Conservation (phyloP, 2,113 vertebrate genomes). For the Halcyon senegalensis region DNA sequence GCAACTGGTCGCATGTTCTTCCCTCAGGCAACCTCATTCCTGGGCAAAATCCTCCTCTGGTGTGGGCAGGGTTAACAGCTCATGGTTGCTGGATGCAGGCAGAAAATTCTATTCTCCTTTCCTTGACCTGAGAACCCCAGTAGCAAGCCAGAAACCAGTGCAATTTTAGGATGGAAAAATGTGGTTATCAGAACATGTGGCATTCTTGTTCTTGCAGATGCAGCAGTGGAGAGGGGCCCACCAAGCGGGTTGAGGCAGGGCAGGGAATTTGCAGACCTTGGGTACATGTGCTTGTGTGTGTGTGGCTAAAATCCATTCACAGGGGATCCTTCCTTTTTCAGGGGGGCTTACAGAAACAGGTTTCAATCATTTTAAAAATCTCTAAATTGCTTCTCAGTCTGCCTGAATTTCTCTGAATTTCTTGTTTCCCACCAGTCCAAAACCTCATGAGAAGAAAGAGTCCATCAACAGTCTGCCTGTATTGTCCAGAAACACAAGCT, state of each 20-base stretch:
- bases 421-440: not conserved
- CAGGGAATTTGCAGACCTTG: rapidly evolving
- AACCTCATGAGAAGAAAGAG: not conserved
- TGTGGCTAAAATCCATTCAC: not conserved
- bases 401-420: not conserved
- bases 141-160: not conserved
- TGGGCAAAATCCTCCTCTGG: not conserved
- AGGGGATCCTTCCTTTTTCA: not conserved
- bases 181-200: rapidly evolving
- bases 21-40: not conserved
- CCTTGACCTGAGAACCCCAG: not conserved
- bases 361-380: not conserved
- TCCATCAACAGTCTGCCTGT: not conserved
- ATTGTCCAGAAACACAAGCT: not conserved
- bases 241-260: not conserved
- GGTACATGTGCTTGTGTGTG: not conserved
- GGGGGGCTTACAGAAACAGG: not conserved
- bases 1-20: rapidly evolving
- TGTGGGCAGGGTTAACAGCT: not conserved
- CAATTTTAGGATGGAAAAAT: not conserved
- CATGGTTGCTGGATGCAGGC: not conserved
- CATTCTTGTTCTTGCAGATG: not conserved
- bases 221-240: not conserved
- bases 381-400: not conserved
- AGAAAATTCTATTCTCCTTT: not conserved